A percentile compares a stretch with the other conserved stretches of the same genome.
These are phyloP conservation scores for Falco peregrinus DNA, from an alignment of 2,797 vertebrate genomes.

Conservation along the genomic window DNA sequence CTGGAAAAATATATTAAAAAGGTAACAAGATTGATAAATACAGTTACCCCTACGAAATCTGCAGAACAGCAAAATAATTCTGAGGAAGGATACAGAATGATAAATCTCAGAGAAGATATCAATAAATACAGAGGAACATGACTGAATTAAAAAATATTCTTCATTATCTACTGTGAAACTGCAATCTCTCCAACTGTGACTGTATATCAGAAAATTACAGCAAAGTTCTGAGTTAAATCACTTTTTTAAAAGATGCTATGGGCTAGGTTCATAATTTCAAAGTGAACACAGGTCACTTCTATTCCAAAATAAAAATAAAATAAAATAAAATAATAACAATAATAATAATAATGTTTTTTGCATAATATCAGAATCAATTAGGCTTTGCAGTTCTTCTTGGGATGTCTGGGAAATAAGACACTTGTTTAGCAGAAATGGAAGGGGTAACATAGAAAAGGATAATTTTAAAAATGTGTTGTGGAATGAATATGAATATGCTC, in stretches of 20 bases:
- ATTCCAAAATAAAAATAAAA: background rate
- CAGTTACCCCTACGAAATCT: background rate
- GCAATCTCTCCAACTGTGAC: background rate
- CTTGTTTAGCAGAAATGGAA: background rate
- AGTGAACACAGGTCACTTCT: background rate
- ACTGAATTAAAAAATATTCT: background rate
- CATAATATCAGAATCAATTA: background rate
- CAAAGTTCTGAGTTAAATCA: background rate
- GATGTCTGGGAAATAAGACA: background rate
- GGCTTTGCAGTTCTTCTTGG: background rate
- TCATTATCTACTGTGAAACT: background rate
- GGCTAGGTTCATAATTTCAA: background rate
- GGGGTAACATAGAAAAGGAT: background rate
- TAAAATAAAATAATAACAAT: too few relatives aligned
- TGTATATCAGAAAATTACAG: background rate
- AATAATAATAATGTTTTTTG: background rate
- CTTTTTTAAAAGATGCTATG: background rate
- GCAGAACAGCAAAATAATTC: background rate
- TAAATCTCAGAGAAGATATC: background rate
- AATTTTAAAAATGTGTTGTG: background rate
- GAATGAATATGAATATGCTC: background rate
- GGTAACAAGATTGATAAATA: background rate
- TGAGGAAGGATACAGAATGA: background rate
- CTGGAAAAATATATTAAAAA: background rate
- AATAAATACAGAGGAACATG: background rate